These are phyloP conservation scores for Disparrhopalites patrizii DNA, from an alignment of 2,888 invertebrate species.

Conservation along the genomic window DNA sequence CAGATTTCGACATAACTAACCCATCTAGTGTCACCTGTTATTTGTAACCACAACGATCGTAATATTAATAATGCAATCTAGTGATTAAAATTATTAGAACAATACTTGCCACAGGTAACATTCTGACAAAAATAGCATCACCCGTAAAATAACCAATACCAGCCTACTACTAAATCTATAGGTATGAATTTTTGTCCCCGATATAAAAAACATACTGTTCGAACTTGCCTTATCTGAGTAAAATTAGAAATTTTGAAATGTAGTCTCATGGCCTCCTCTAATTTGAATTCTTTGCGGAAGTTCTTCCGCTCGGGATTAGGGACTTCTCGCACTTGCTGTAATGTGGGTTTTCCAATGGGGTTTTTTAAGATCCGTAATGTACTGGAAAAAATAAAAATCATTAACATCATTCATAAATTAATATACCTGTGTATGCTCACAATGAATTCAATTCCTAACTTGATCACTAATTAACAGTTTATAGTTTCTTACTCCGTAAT, in stretches of 20 bases:
- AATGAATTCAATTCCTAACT: background rate
- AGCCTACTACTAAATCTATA: no score
- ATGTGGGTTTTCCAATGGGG: conserved; percentile 32
- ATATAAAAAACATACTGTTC: background rate
- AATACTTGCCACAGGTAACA: no score
- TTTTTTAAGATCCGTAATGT: conserved; percentile 27
- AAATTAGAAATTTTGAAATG: conserved; percentile 33
- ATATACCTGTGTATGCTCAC: background rate
- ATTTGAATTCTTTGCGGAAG: conserved; percentile 31
- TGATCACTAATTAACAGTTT: background rate
- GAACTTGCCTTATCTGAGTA: conserved; percentile 29
- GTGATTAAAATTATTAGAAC: no score
- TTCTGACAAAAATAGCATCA: no score
- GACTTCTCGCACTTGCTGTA: conserved; percentile 35
- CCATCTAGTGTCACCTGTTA: no score
- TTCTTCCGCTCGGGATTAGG: conserved; percentile 32
- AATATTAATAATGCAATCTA: no score
- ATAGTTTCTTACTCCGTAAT: conserved; percentile 27
- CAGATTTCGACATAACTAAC: no score
- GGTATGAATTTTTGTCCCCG: no score
- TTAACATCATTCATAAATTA: background rate
- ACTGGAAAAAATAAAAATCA: conserved; percentile 18
- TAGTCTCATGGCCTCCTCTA: conserved; percentile 25
- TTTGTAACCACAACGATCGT: no score
- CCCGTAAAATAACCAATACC: no score